These are phyloP conservation scores for Platynereis dumerilii DNA, from an alignment of 2,888 invertebrate genomes.

Conservation along the genomic window DNA sequence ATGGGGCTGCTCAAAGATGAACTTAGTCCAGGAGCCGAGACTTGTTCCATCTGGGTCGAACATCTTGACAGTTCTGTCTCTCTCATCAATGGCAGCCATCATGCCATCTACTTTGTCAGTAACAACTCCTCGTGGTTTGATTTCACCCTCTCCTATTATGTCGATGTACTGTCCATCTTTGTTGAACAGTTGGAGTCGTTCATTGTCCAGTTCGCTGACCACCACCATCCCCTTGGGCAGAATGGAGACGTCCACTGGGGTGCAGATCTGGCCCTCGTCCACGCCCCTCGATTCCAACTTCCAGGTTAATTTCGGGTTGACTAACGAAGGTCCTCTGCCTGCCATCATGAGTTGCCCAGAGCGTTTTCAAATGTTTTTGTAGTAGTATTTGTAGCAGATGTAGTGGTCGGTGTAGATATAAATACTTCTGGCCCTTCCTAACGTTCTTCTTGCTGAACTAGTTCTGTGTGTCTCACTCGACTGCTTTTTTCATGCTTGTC, in stretches of 20 bases:
- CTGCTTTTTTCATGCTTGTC: not conserved
- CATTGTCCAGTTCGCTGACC: constrained; percentile 1
- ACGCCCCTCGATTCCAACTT: not conserved
- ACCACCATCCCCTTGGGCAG: not conserved
- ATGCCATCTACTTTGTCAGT: not conserved
- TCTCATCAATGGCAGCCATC: not conserved
- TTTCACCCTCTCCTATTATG: constrained; percentile 2
- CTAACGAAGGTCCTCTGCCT: not conserved
- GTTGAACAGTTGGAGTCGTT: constrained; percentile 1
- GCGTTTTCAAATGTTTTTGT: too few species aligned
- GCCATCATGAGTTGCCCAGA: not conserved
- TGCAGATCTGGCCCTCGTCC: constrained; percentile 6
- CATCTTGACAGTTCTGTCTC: constrained; percentile 2
- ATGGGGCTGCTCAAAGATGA: not conserved
- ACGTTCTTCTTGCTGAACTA: too few species aligned
- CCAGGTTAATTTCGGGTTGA: not conserved
- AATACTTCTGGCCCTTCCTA: too few species aligned
- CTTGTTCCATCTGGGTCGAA: not conserved
- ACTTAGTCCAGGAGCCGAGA: not conserved
- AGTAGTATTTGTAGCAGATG: too few species aligned
- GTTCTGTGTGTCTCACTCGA: not conserved
- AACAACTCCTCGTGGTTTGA: not conserved
- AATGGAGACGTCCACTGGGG: not conserved
- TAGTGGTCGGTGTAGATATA: too few species aligned
- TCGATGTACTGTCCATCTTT: not conserved